Evolutionary conservation across 2,888 invertebrate species (phyloP).

Genomic region (Cabera pusaria): DNA sequence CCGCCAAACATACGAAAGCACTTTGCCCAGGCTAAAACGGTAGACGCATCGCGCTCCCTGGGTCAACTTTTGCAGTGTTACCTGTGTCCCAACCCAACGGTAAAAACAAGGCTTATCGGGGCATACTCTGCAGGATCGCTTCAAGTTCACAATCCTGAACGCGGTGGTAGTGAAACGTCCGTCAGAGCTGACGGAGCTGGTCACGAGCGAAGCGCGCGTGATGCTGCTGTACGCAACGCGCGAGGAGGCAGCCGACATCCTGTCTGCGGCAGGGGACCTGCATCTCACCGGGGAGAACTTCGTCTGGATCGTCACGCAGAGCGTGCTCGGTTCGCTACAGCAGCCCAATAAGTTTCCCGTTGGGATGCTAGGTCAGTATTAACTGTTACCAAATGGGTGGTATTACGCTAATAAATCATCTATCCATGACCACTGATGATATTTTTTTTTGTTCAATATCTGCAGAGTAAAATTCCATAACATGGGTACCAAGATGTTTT

Average conservation of each 20-base stretch:
- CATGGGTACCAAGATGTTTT: too few relatives aligned
- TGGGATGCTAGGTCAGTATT: conserved; percentile 92
- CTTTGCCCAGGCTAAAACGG: too few relatives aligned
- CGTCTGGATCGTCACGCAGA: conserved; percentile 98
- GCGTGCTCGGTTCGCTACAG: conserved; percentile 93
- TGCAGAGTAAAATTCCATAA: too few relatives aligned
- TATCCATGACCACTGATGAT: too few relatives aligned
- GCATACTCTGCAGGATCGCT: conserved; percentile 81
- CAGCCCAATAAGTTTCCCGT: conserved; percentile 89
- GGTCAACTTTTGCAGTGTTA: conserved; percentile 9
- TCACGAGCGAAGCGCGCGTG: conserved; percentile 95
- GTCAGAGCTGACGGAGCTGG: conserved; percentile 90
- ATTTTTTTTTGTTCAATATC: too few relatives aligned
- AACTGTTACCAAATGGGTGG: too few relatives aligned
- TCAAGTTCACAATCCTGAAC: conserved; percentile 91
- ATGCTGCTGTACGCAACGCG: conserved; percentile 96
- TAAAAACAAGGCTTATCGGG: too few relatives aligned
- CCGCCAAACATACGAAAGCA: too few relatives aligned
- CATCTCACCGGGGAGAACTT: conserved; percentile 95
- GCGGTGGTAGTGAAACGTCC: conserved; percentile 91
- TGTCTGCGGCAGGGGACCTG: conserved; percentile 88
- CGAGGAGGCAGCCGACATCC: conserved; percentile 93
- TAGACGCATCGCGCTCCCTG: too few relatives aligned
- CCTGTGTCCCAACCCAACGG: too few relatives aligned
- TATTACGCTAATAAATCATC: too few relatives aligned